Percentiles rank a stretch among this genome's conserved stretches.
phyloP scores from a whole-genome alignment of 1,140 invertebrate genomes.

The Dolichoris vasculosae region DNA sequence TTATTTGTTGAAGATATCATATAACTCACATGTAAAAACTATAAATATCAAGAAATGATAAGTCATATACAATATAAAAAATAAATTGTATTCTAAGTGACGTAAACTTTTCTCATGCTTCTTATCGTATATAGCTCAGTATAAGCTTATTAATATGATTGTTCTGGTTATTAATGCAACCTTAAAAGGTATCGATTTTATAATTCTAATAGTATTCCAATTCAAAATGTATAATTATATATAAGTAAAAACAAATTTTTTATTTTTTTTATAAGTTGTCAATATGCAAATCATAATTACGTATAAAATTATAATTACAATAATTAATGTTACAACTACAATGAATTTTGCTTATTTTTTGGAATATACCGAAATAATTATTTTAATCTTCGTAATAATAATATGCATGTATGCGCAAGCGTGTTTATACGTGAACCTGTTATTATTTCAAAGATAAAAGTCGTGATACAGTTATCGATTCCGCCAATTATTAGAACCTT shows the following conservation, averaged over 20 bases:
- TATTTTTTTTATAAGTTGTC: slow-evolving; percentile 14
- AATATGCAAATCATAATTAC: slow-evolving; percentile 4
- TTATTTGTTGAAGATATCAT: not conserved
- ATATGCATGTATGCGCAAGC: not conserved
- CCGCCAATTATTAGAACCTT: slow-evolving; percentile 14
- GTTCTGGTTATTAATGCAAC: too few species aligned
- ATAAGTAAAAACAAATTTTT: slow-evolving; percentile 1
- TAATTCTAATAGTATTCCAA: not conserved
- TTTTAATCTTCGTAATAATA: not conserved
- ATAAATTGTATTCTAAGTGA: not conserved
- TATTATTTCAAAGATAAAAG: not conserved
- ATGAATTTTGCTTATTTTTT: not conserved
- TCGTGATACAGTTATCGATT: not conserved
- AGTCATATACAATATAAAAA: slow-evolving; percentile 18
- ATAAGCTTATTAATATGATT: too few species aligned
- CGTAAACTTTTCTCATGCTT: not conserved
- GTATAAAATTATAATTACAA: slow-evolving; percentile 48
- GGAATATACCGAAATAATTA: not conserved
- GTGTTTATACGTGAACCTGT: not conserved
- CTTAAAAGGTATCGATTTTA: too few species aligned
- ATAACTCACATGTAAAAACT: not conserved
- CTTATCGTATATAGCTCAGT: too few species aligned
- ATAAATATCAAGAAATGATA: not conserved
- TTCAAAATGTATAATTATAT: slow-evolving; percentile 20
- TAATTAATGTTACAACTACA: slow-evolving; percentile 26